phyloP scores from a whole-genome alignment of 2,888 invertebrate genomes.

The Omphaloscelis lunosa region DNA sequence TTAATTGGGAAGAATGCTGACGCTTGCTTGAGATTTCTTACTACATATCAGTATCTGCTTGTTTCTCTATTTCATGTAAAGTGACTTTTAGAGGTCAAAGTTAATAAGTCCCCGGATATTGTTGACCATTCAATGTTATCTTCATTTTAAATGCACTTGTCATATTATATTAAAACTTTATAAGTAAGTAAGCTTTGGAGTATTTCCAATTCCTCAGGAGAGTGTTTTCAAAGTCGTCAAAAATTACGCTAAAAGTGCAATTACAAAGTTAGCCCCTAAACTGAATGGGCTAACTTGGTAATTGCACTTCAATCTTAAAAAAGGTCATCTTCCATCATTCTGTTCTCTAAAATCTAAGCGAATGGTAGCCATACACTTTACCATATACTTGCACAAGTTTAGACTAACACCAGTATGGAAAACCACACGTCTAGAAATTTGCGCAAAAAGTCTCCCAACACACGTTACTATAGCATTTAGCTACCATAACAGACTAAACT shows the following conservation, averaged over 20 bases:
- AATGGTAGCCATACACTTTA: no score
- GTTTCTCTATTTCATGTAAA: neutral
- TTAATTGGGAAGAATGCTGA: constrained; percentile 52
- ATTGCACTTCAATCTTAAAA: neutral
- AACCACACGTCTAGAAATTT: no score
- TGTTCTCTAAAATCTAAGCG: neutral
- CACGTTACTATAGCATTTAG: no score
- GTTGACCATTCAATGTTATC: neutral
- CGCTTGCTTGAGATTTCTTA: constrained; percentile 12
- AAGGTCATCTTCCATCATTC: neutral
- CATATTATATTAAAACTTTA: neutral
- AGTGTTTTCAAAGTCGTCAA: neutral
- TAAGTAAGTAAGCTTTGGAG: neutral
- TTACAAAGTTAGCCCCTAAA: neutral
- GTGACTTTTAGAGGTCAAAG: neutral
- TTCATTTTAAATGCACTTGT: neutral
- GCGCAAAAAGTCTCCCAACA: no score
- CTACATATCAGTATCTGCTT: no score
- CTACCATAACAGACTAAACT: neutral
- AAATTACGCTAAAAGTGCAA: neutral
- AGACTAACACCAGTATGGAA: no score
- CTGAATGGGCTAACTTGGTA: neutral
- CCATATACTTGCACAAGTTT: no score
- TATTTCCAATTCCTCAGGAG: neutral
- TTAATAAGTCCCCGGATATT: neutral